Evolutionary conservation across 2,797 vertebrate genomes (phyloP).

Genomic region (Melanogrammus aeglefinus): DNA sequence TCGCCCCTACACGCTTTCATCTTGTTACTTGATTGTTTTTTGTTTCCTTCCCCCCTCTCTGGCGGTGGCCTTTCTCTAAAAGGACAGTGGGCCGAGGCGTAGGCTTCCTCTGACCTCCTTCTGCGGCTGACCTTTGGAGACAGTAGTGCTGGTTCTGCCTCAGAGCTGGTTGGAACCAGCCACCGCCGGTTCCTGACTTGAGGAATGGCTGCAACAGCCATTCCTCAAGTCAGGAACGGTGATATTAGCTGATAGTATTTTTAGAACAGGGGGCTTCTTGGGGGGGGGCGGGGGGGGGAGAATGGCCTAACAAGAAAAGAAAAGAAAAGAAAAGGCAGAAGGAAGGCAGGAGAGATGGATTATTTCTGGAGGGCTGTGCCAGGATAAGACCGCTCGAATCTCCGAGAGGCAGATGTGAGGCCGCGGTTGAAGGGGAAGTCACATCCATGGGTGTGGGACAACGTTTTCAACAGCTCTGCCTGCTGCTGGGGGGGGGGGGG

Average conservation of each 20-base stretch:
- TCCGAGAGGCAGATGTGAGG: neutral
- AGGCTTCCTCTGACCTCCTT: conserved; percentile 51
- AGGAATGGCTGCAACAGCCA: conserved; percentile 42
- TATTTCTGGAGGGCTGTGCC: neutral
- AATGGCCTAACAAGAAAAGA: conserved; percentile 21
- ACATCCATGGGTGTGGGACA: neutral
- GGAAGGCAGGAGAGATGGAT: neutral
- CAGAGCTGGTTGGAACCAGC: conserved; percentile 32
- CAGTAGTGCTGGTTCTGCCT: conserved; percentile 49
- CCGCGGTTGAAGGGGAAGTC: neutral
- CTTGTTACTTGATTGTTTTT: conserved; percentile 4
- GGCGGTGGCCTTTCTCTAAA: conserved; percentile 56
- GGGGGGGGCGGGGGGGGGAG: conserved; percentile 5
- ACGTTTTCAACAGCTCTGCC: neutral
- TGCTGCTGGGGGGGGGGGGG: too few species aligned
- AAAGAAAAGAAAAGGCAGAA: conserved; percentile 22
- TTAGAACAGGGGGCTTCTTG: conserved; percentile 29
- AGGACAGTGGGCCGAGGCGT: conserved; percentile 45
- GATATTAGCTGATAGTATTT: conserved; percentile 41
- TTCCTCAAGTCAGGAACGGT: conserved; percentile 35
- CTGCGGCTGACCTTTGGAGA: conserved; percentile 56
- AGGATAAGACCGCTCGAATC: neutral
- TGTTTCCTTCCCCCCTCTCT: conserved; percentile 11
- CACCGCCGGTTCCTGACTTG: too few species aligned
- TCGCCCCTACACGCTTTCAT: conserved; percentile 19